phyloP scores from a whole-genome alignment of 1,140 invertebrate genomes.

The Trypoxylus dichotomus region DNA sequence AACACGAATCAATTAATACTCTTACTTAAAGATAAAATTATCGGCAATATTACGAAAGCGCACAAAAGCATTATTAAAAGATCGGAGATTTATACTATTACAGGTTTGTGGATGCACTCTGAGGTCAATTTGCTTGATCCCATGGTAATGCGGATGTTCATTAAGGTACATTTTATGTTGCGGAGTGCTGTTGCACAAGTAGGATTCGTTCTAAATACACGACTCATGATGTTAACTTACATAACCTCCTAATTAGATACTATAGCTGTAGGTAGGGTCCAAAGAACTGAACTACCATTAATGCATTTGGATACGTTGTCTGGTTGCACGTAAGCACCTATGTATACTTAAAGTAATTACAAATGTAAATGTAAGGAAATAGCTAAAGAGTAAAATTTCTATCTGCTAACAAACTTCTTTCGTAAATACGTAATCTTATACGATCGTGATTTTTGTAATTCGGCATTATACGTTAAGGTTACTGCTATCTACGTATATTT shows the following conservation, averaged over 20 bases:
- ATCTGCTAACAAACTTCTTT: no score
- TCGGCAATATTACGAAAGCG: not conserved
- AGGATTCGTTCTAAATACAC: slow-evolving; percentile 4
- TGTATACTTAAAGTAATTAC: not conserved
- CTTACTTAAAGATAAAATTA: not conserved
- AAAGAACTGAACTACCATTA: not conserved
- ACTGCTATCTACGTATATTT: not conserved
- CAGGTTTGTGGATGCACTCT: slow-evolving; percentile 12
- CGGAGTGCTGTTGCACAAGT: not conserved
- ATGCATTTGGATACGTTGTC: not conserved
- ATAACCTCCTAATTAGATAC: not conserved
- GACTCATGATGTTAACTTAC: slow-evolving; percentile 20
- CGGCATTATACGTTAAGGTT: not conserved
- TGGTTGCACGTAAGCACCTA: not conserved
- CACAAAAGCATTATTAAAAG: slow-evolving; percentile 4
- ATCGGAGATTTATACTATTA: slow-evolving; percentile 4
- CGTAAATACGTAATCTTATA: not conserved
- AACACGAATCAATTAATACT: slow-evolving; percentile 8
- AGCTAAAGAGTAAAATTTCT: no score
- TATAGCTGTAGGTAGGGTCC: not conserved
- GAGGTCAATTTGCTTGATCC: slow-evolving; percentile 20
- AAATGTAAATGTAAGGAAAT: not conserved
- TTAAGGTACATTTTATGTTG: slow-evolving; percentile 16
- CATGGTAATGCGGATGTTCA: slow-evolving; percentile 17
- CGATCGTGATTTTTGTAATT: not conserved